Evolutionary conservation across 2,113 vertebrate genomes (phyloP).

Genomic region (Thunnus maccoyii): DNA sequence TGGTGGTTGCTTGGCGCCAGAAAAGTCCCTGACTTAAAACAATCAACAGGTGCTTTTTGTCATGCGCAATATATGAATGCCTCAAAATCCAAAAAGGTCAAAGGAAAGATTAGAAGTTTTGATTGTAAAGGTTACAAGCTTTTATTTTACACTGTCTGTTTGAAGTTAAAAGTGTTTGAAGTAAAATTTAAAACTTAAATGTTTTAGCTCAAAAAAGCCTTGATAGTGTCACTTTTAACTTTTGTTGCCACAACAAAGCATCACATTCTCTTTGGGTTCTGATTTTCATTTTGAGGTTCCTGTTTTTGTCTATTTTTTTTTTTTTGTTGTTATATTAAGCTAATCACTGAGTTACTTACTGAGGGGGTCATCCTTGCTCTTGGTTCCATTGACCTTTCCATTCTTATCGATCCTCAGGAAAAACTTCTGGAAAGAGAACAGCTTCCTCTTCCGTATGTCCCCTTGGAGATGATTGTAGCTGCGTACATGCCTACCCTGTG

Average conservation of each 20-base stretch:
- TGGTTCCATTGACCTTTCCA: constrained; percentile 95
- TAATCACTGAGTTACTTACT: constrained; percentile 87
- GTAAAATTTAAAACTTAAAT: neutral
- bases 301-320: neutral
- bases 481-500: constrained; percentile 93
- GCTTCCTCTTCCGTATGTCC: constrained; percentile 93
- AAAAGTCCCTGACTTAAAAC: constrained; percentile 3
- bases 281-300: neutral
- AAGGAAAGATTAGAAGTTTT: neutral
- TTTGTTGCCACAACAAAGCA: neutral
- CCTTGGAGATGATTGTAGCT: constrained; percentile 97
- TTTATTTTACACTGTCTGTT: neutral
- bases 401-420: constrained; percentile 95
- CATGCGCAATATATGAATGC: neutral
- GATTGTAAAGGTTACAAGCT: neutral
- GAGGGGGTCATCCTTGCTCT: constrained; percentile 94
- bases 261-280: neutral
- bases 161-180: neutral
- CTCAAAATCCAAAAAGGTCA: neutral
- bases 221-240: neutral
- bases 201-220: constrained; percentile 3
- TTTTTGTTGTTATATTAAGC: neutral
- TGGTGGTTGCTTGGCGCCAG: neutral
- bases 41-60: constrained; percentile 30
- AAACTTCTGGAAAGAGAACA: constrained; percentile 97